Percentiles rank a stretch among this genome's conserved stretches.
Evolutionary conservation across 1,140 invertebrate genomes (phyloP).

Genomic region (Lethrus apterus): DNA sequence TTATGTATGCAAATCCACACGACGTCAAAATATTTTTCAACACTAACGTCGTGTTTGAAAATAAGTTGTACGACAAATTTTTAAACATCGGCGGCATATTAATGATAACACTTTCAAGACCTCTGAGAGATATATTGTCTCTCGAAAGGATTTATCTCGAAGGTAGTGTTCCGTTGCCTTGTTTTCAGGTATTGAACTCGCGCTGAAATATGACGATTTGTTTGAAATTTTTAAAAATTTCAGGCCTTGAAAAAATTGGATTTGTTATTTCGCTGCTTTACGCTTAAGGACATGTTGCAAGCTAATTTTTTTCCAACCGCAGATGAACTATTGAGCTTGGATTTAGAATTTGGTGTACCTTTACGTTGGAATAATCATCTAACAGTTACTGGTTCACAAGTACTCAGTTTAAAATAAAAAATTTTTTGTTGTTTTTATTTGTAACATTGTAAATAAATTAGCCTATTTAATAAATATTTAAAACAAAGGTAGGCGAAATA

Average conservation of each 20-base stretch:
- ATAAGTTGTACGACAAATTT: constrained; percentile 23
- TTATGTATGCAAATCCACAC: constrained; percentile 3
- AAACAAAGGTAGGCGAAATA: too few species aligned
- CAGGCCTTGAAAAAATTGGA: constrained; percentile 29
- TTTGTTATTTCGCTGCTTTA: constrained; percentile 21
- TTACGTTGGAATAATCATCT: constrained; percentile 17
- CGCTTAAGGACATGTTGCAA: constrained; percentile 21
- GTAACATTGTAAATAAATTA: too few species aligned
- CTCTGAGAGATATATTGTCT: constrained; percentile 23
- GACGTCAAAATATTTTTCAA: constrained; percentile 17
- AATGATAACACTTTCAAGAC: constrained; percentile 20
- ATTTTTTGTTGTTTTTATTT: too few species aligned
- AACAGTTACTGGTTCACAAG: too few species aligned
- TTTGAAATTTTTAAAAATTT: constrained; percentile 17
- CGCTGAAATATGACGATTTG: too few species aligned
- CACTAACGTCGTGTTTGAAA: constrained; percentile 17
- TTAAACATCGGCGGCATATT: constrained; percentile 17
- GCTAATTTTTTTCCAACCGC: constrained; percentile 26
- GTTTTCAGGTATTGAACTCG: constrained; percentile 17
- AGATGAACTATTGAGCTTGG: constrained; percentile 29
- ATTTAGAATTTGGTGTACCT: constrained; percentile 31
- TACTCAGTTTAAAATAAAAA: too few species aligned
- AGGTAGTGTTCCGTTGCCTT: constrained; percentile 23
- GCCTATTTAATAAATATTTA: too few species aligned
- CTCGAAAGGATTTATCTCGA: constrained; percentile 19